These are phyloP conservation scores for Apeltes quadracus DNA, from an alignment of 2,113 vertebrate species.

Conservation along the genomic window DNA sequence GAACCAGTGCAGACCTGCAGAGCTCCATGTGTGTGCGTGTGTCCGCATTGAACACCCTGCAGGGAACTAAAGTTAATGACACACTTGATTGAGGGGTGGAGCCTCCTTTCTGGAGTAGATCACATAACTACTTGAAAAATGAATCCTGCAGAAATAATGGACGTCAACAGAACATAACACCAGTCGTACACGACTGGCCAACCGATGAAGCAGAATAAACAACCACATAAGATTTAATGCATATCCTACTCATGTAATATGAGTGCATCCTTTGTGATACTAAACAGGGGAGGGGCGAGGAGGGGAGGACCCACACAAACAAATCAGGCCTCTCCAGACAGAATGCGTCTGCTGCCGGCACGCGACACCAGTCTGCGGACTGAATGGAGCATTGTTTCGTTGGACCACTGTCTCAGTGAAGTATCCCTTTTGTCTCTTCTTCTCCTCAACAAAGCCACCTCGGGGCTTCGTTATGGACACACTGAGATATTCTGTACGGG, in stretches of 20 bases:
- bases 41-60: not conserved
- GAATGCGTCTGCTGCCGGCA: constrained; percentile 29
- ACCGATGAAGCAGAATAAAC: not conserved
- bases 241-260: not conserved
- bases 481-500: not conserved
- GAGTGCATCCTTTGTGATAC: not conserved
- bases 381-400: constrained; percentile 43
- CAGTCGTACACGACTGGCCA: not conserved
- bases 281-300: too few species aligned
- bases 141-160: not conserved
- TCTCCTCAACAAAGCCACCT: not conserved
- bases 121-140: constrained; percentile 43
- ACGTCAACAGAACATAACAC: not conserved
- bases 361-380: constrained; percentile 23
- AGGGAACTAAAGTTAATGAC: constrained; percentile 61
- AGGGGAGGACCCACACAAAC: constrained; percentile 1
- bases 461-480: not conserved
- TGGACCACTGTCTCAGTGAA: not conserved
- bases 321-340: constrained; percentile 30
- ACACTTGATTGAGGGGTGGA: constrained; percentile 30
- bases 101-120: constrained; percentile 46
- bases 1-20: constrained; percentile 32
- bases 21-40: constrained; percentile 18
- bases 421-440: constrained; percentile 3
- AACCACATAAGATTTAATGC: not conserved